Evolutionary conservation across 1,140 invertebrate genomes (phyloP).

Genomic region (Scaptomyza pallida): DNA sequence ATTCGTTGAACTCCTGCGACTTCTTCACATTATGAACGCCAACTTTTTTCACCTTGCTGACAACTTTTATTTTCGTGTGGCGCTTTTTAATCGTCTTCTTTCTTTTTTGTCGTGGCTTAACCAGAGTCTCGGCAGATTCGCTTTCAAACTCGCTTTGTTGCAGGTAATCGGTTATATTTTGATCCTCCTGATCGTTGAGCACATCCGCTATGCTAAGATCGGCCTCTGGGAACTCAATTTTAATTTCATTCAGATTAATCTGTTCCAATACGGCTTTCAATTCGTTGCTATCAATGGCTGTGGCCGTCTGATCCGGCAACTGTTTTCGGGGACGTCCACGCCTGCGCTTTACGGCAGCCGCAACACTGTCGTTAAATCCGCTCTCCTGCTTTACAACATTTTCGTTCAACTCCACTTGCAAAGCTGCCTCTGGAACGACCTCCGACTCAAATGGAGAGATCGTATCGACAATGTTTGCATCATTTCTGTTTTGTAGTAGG

Average conservation of each 20-base stretch:
- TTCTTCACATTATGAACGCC: conserved; percentile 46
- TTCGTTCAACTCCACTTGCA: neutral
- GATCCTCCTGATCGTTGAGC: conserved; percentile 54
- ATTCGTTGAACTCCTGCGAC: conserved; percentile 67
- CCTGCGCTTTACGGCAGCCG: conserved; percentile 59
- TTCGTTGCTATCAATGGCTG: conserved; percentile 47
- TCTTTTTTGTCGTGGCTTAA: too few species aligned
- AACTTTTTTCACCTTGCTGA: conserved; percentile 3
- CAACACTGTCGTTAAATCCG: conserved; percentile 47
- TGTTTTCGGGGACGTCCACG: conserved; percentile 67
- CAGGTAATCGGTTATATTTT: conserved; percentile 30
- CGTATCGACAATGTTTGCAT: neutral
- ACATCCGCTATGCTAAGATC: conserved; percentile 72
- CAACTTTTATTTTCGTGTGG: conserved; percentile 16
- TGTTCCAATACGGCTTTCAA: conserved; percentile 63
- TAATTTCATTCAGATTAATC: conserved; percentile 71
- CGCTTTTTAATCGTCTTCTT: conserved; percentile 16
- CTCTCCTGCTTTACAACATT: conserved; percentile 23
- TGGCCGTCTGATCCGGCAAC: neutral
- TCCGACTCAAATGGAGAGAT: neutral
- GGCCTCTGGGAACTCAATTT: conserved; percentile 68
- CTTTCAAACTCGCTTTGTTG: conserved; percentile 31
- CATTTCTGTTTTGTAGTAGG: neutral
- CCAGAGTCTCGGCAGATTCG: conserved; percentile 3
- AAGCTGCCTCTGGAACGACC: neutral